Evolutionary conservation across 2,888 invertebrate genomes (phyloP).

Genomic region (Zhengitettix transpicula): DNA sequence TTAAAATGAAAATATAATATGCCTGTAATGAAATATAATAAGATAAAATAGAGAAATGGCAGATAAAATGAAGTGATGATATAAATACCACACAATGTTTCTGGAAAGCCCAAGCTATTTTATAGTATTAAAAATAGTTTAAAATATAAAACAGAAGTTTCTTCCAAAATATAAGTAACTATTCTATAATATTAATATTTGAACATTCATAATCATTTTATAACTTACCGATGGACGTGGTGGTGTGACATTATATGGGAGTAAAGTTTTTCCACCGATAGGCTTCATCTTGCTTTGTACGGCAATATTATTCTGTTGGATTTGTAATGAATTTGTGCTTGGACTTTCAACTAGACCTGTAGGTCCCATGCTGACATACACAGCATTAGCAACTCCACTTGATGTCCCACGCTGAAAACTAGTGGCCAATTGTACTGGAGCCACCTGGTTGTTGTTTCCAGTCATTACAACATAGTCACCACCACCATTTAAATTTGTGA

Average conservation of each 20-base stretch:
- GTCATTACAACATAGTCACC: conserved; percentile 13
- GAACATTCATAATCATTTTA: neutral
- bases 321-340: conserved; percentile 34
- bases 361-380: conserved; percentile 5
- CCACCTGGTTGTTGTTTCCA: conserved; percentile 4
- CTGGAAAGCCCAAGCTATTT: too few species aligned
- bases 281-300: conserved; percentile 15
- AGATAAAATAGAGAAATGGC: too few species aligned
- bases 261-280: conserved; percentile 43
- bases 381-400: conserved; percentile 14
- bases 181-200: too few species aligned
- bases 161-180: too few species aligned
- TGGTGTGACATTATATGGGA: conserved; percentile 79
- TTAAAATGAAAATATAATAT: too few species aligned
- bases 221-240: conserved; percentile 49
- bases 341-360: conserved; percentile 20
- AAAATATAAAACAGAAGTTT: too few species aligned
- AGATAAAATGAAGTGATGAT: too few species aligned
- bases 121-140: too few species aligned
- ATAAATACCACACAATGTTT: too few species aligned
- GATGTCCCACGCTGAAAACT: conserved; percentile 16
- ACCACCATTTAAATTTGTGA: conserved; percentile 1
- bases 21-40: too few species aligned
- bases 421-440: conserved; percentile 14
- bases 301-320: conserved; percentile 16